Percentiles rank a stretch among this genome's conserved stretches.
Evolutionary conservation across 2,113 vertebrate genomes (phyloP).

Genomic region (Chaenogobius annularis): DNA sequence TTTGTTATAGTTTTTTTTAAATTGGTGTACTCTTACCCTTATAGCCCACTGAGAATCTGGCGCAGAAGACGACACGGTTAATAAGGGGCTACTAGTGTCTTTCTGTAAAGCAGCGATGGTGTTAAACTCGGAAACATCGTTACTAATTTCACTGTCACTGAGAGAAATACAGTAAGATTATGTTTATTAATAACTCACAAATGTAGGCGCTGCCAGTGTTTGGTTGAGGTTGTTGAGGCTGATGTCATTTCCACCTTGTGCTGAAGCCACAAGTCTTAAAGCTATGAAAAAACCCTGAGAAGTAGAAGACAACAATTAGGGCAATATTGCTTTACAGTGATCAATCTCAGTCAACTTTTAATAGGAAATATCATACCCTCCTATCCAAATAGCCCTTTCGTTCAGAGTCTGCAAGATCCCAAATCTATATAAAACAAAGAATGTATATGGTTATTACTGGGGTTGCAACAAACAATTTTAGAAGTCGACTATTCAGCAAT

Average conservation of each 20-base stretch:
- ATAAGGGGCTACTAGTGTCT: constrained; percentile 85
- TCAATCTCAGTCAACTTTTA: constrained; percentile 21
- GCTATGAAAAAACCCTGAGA: constrained; percentile 91
- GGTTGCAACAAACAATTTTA: no score
- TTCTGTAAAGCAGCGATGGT: constrained; percentile 73
- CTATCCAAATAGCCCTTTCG: constrained; percentile 95
- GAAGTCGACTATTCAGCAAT: no score
- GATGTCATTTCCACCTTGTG: constrained; percentile 91
- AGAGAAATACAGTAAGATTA: no score
- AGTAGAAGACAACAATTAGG: not conserved
- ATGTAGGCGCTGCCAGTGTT: constrained; percentile 85
- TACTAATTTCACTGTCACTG: not conserved
- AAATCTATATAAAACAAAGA: constrained; percentile 80
- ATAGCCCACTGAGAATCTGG: constrained; percentile 86
- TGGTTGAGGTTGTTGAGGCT: constrained; percentile 82
- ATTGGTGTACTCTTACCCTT: constrained; percentile 78
- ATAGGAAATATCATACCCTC: constrained; percentile 76
- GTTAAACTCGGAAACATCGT: not conserved
- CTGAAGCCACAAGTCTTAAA: constrained; percentile 89
- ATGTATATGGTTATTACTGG: not conserved
- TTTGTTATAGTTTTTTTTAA: not conserved
- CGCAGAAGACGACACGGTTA: constrained; percentile 68
- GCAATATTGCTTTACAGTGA: not conserved
- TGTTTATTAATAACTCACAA: constrained; percentile 80
- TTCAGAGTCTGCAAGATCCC: constrained; percentile 95